Base-by-base conservation (phyloP, 2,797 vertebrate species). In the Xyrichtys novacula region DNA sequence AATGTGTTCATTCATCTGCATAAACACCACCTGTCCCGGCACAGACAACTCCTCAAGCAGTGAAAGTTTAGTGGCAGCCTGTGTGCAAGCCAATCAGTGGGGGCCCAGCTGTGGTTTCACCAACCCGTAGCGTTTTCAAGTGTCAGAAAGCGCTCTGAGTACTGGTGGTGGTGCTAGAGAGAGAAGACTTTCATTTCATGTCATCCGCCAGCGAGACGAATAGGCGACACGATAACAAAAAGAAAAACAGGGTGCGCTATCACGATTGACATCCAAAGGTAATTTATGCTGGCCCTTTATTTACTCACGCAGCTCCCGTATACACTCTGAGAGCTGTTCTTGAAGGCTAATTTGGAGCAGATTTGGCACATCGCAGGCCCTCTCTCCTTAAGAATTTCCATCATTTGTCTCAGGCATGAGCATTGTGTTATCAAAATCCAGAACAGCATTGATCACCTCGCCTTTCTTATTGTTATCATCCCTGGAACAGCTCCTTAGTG, bases 1-100 rank as follows among this genome's bases (percentile, higher is more conserved):
- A 97, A 97, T 95, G 95, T 94, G 97, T 95, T 98, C 96, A 96
- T 96, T 96, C 96, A 97, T 98, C 97, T 98, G 97, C 96, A 98
- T 96, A 97, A 98, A 98, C 96, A 97, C 96, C 96, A 98, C 97
- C 97, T 99, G 96, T 96, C 94, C 95, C 91, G 89, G 94, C 92
- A 67, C 94, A 95, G 94, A 95, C 96, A 94, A 95, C 95, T 96
- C 96, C 96, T 97, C 94, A 90, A 96, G 92, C 92, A 94, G 88
- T 89, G 87, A 92, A 95, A 97, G 92, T 96, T 96, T 91, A 94
- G 93, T 89, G 92, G 93, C 93, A 94, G 88, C 91, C 92, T 83
- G 90, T 76, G 90, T 43, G 71, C 80, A 38, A 92, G 90, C 91
- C 93, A 94, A 94, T 94, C 93, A 94, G 84, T 59, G 25, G 66